Conservation (phyloP, 2,113 vertebrate genomes). For the Osmerus mordax region DNA sequence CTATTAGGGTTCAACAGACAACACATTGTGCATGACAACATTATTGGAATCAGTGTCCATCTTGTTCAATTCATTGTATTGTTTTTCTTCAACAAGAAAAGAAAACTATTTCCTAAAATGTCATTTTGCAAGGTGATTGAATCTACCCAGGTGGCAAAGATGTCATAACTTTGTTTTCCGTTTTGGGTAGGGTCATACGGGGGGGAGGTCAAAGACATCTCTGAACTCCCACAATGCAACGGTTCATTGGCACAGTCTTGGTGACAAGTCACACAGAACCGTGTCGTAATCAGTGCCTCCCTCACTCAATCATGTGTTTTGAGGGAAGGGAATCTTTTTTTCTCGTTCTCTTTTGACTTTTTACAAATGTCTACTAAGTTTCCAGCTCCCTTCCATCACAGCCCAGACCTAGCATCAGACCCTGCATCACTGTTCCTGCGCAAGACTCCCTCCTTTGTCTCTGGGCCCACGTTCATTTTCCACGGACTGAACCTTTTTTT, state of each 20-base stretch:
- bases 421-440: conserved; percentile 9
- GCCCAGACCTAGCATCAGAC: neutral
- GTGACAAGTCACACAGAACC: conserved; percentile 6
- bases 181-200: conserved; percentile 14
- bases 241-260: conserved; percentile 18
- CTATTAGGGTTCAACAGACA: conserved; percentile 38
- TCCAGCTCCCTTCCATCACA: no score
- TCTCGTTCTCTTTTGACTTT: no score
- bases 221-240: conserved; percentile 10
- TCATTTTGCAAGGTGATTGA: conserved; percentile 41
- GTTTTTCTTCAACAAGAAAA: conserved; percentile 44
- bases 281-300: conserved; percentile 22
- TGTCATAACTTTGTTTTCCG: conserved; percentile 19
- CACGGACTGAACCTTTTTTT: neutral
- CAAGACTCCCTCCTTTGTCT: neutral
- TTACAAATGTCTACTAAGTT: no score
- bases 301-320: conserved; percentile 12
- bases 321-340: neutral
- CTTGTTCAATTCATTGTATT: conserved; percentile 53
- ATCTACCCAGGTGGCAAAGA: conserved; percentile 34
- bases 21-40: conserved; percentile 52
- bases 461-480: neutral
- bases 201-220: neutral
- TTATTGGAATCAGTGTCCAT: conserved; percentile 54
- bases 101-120: conserved; percentile 31